Evolutionary conservation across 64 coral and sea anemone genomes (phyloP).

Genomic region (Actinia equina): DNA sequence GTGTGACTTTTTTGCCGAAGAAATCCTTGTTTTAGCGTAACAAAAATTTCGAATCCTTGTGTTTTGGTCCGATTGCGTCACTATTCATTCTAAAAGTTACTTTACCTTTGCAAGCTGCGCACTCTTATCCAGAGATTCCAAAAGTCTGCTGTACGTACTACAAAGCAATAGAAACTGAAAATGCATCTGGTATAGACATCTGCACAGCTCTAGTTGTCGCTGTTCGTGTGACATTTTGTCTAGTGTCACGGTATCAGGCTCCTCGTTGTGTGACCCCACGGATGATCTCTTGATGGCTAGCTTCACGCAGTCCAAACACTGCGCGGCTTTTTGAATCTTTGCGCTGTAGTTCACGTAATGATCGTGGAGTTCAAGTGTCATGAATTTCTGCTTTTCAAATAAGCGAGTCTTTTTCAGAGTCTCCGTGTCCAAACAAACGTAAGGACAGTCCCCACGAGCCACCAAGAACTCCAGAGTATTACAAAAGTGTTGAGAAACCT

Average conservation of each 20-base stretch:
- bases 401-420: conserved; percentile 67
- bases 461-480: conserved; percentile 81
- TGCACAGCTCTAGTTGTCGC: conserved; percentile 65
- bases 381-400: conserved; percentile 90
- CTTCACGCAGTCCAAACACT: conserved; percentile 84
- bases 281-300: conserved; percentile 84
- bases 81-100: not conserved
- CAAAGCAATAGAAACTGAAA: conserved; percentile 88
- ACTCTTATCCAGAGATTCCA: conserved; percentile 63
- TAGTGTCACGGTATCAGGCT: conserved; percentile 31
- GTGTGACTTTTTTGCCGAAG: no score
- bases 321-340: conserved; percentile 56
- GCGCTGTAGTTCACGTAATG: conserved; percentile 80
- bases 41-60: no score
- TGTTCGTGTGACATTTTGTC: conserved; percentile 66
- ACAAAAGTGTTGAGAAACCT: conserved; percentile 73
- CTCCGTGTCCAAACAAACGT: conserved; percentile 87
- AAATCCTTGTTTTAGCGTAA: no score
- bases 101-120: conserved; percentile 52
- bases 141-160: conserved; percentile 59
- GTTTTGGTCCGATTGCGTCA: no score
- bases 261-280: conserved; percentile 88
- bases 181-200: conserved; percentile 76
- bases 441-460: conserved; percentile 84
- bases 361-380: conserved; percentile 75